phyloP scores from a whole-genome alignment of 2,113 vertebrate species.

The Apaloderma vittatum region DNA sequence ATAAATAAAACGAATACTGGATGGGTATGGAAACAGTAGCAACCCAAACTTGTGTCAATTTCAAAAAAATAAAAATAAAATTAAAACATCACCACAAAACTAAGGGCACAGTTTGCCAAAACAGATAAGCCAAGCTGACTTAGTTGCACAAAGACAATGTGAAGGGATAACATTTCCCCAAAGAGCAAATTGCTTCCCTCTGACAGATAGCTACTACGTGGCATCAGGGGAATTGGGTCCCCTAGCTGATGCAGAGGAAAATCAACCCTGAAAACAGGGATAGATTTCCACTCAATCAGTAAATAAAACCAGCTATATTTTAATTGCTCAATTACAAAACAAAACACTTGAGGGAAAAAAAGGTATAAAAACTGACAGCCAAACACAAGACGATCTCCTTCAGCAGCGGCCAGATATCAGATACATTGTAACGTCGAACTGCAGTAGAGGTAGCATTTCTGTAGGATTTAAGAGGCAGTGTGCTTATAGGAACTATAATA shows the following conservation, averaged over 20 bases:
- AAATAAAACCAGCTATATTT: background rate
- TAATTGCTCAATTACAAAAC: background rate
- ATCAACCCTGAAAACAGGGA: background rate
- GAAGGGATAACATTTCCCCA: background rate
- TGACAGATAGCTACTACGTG: background rate
- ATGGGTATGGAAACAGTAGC: background rate
- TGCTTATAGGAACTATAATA: accelerated
- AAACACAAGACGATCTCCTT: background rate
- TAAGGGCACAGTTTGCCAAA: background rate
- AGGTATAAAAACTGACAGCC: background rate
- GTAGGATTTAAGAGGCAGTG: background rate
- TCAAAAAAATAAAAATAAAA: background rate
- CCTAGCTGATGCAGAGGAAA: background rate
- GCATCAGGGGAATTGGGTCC: background rate
- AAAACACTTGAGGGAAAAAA: background rate
- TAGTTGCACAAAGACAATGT: background rate
- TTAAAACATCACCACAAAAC: background rate
- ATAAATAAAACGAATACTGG: background rate
- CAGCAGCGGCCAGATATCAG: background rate
- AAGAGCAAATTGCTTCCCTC: background rate
- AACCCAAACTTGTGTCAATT: background rate
- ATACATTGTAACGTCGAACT: background rate
- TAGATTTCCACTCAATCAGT: background rate
- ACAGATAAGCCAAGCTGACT: background rate
- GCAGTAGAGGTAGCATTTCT: background rate